Evolutionary conservation across 2,113 vertebrate species (phyloP).

Genomic region (Amblyopsis rosae): DNA sequence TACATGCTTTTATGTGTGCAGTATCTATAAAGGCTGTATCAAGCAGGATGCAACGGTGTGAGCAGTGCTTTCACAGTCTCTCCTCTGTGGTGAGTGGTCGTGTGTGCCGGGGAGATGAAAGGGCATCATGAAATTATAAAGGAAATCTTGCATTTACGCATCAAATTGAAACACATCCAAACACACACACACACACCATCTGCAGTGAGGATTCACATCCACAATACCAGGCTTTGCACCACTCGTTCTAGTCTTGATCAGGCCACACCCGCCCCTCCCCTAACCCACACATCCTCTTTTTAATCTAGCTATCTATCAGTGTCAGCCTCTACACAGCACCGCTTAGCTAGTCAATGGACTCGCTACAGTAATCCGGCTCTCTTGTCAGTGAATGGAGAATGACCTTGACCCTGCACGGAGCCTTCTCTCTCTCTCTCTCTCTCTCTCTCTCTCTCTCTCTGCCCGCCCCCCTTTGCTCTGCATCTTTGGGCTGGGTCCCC

Average conservation of each 20-base stretch:
- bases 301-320: constrained; percentile 13
- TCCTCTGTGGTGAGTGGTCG: constrained; percentile 41
- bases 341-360: constrained; percentile 21
- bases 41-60: constrained; percentile 51
- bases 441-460: constrained; percentile 6
- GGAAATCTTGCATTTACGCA: constrained; percentile 59
- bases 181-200: constrained; percentile 24
- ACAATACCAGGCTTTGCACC: constrained; percentile 25
- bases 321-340: constrained; percentile 41
- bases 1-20: neutral
- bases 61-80: constrained; percentile 37
- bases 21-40: constrained; percentile 53
- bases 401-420: constrained; percentile 41
- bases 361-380: constrained; percentile 26
- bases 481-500: constrained; percentile 57
- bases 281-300: constrained; percentile 11
- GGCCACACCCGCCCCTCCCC: constrained; percentile 10
- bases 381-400: constrained; percentile 40
- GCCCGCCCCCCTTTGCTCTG: neutral
- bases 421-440: constrained; percentile 23
- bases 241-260: constrained; percentile 21
- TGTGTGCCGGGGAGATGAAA: constrained; percentile 62
- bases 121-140: constrained; percentile 63
- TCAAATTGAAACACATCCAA: constrained; percentile 50
- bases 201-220: constrained; percentile 16